phyloP scores from a whole-genome alignment of 2,888 invertebrate genomes.

The Spialia ferax region DNA sequence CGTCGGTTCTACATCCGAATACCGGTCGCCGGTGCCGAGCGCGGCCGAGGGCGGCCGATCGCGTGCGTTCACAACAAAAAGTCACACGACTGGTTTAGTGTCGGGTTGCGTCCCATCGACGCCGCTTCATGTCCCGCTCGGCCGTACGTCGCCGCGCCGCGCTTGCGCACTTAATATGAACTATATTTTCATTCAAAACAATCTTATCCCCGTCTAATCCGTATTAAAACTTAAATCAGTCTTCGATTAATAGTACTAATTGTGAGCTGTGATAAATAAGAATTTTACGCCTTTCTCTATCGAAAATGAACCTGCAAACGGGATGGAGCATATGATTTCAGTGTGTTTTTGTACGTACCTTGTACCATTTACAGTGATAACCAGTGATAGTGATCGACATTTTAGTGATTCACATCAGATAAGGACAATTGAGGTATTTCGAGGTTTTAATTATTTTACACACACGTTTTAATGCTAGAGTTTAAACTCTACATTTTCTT shows the following conservation, averaged over 20 bases:
- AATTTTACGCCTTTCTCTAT: slow-evolving; percentile 54
- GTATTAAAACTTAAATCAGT: slow-evolving; percentile 36
- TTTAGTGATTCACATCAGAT: slow-evolving; percentile 73
- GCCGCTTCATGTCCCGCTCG: slow-evolving; percentile 79
- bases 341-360: slow-evolving; percentile 76
- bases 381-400: slow-evolving; percentile 82
- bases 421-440: slow-evolving; percentile 78
- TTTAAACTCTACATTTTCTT: slow-evolving; percentile 32
- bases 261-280: slow-evolving; percentile 74
- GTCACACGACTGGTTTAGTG: slow-evolving; percentile 84
- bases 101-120: slow-evolving; percentile 86
- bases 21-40: slow-evolving; percentile 61
- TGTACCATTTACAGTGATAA: slow-evolving; percentile 76
- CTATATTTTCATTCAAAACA: slow-evolving; percentile 70
- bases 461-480: slow-evolving; percentile 12
- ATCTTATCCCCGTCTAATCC: slow-evolving; percentile 54
- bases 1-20: slow-evolving; percentile 53
- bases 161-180: slow-evolving; percentile 75
- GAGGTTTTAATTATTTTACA: slow-evolving; percentile 46
- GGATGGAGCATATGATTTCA: slow-evolving; percentile 83
- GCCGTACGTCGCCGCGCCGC: slow-evolving; percentile 60
- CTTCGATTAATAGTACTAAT: slow-evolving; percentile 44
- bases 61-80: slow-evolving; percentile 83
- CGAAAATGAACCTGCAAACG: slow-evolving; percentile 76
- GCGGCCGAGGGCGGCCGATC: slow-evolving; percentile 72